Evolutionary conservation across 2,797 vertebrate genomes (phyloP), one percentile per base, ranked within the genome.

Genomic region (Gallinago solitaria): DNA sequence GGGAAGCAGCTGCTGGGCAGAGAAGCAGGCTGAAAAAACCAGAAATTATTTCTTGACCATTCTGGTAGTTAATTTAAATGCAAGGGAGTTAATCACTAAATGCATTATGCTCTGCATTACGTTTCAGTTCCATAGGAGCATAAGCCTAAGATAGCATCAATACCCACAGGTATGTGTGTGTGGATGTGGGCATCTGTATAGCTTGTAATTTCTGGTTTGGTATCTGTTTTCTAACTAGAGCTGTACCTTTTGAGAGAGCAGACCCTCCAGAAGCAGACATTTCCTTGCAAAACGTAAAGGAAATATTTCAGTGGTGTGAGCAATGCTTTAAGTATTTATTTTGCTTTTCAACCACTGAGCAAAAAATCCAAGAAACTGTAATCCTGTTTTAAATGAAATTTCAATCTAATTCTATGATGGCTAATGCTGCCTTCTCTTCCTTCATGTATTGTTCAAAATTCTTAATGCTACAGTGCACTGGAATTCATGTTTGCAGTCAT

Each of bases 401-500:
- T 83, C 82, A 81, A 18, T 83, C 45, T 54, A 83, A 33, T 82
- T 54, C 53, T 70, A 15, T 33, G 43, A 80, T 21, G 25, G n/a
- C 57, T 80, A 24, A 27, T 64, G 47, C 35, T 92, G 27, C 9
- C 11, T 77, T 86, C 57, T 87, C 37, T 91, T 94, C 41, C 39
- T 87, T 41, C 78, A 47, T 57, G 59, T 33, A 80, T 79, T 77
- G 59, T 67, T 91, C 53, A 87, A 70, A 89, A 93, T 92, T 83
- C 54, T 92, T 71, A 78, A 88, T 91, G 71, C 37, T 84, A 69
- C 65, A 78, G 6, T 83, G 73, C 85, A 78, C 45, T 20, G 3
- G 61, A 83, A 94, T 90, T 96, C 50, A 30, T 64, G 61, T 89
- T 97, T 96, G 73, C 69, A 90, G 41, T 84, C 59, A 57, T 43